Evolutionary conservation across 2,113 vertebrate species (phyloP), one percentile per base, ranked within the genome.

Genomic region (Meleagris gallopavo): DNA sequence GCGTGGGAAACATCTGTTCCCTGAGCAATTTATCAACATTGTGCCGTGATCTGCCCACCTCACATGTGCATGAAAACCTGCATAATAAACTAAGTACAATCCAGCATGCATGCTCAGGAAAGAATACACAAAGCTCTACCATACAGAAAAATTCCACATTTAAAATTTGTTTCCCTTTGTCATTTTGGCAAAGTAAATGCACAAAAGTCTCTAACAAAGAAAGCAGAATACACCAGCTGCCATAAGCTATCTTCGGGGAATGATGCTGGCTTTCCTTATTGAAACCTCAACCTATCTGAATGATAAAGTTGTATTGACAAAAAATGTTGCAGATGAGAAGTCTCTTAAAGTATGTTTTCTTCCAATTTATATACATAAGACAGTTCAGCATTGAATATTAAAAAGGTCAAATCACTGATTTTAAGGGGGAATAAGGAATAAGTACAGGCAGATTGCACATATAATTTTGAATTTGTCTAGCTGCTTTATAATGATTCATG

Each of bases 1-100:
- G 10, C 34, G 40, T 9, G 20, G 27, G 75, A 92, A 83, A 82
- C 57, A 84, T 45, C 77, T 87, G 78, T 52, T 91, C 54, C 72
- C 40, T 61, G 45, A 89, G 54, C 9, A 72, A 72, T 57, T 40
- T 80, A 5, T 77, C 32, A 82, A 27, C 25, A 65, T 58, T 45
- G 85, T 79, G n/a, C 20, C 73, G 87, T 54, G 27, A 46, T 65
- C 27, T 73, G 32, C 10, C 29, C 82, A 40, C 6, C 4, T 7
- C 6, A 19, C 24, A 79, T 9, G 48, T 82, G 78, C 43, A 64
- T 61, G 36, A 76, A 93, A 79, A 75, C 43, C 34, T 93, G 29
- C 30, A 43, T 34, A 72, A 48, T 60, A 10, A 46, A 64, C 3
- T 13, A 13, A 34, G 21, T 71, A n/a, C 11, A 86, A 78, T 34